Evolutionary conservation across 2,797 vertebrate species (phyloP), one percentile per base, ranked within the genome.

Genomic region (Lacerta agilis): DNA sequence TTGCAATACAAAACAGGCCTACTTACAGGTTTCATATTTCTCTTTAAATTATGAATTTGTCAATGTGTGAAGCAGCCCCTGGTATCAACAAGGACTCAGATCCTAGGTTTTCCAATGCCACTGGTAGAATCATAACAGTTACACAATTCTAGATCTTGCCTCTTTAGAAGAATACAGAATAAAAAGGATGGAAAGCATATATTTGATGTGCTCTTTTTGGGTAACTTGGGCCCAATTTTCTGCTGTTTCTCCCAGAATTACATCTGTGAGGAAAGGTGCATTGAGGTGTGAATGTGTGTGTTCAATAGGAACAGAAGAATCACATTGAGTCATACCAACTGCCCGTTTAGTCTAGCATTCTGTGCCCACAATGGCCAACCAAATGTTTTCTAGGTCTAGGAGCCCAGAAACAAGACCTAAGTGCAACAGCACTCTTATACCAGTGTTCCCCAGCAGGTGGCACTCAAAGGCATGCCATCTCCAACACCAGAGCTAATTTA

Each of bases 81-180:
- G n/a, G 17, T n/a, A 27, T 66, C 64, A 86, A 79, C 43, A 64
- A 55, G 49, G 49, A 55, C 66, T 71, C 29, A 67, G 7, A 41
- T n/a, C 61, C 38, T 13, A 23, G 0, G 0, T 8, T 89, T 61
- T 76, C 66, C 41, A 23, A 0, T 45, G 72, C 18, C 4, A 73
- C 81, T 85, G 3, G 66, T 81, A 6, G 25, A 13, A 45, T 73
- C 76, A 86, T n/a, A 85, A 76, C 75, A 79, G 9, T n/a, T 85
- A 5, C 3, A 84, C 9, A 66, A 77, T 45, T 58, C 10, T 55
- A 80, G 36, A 55, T 41, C 66, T 38, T 38, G 17, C 58, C 45
- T 33, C 41, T 84, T 61, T 45, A 79, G 75, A 73, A 43, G 9
- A 23, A 67, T 49, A 2, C 20, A 17, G 61, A 64, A 64, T 64